These are phyloP conservation scores for Neosalanx taihuensis DNA, from an alignment of 2,797 vertebrate genomes.

Conservation along the genomic window DNA sequence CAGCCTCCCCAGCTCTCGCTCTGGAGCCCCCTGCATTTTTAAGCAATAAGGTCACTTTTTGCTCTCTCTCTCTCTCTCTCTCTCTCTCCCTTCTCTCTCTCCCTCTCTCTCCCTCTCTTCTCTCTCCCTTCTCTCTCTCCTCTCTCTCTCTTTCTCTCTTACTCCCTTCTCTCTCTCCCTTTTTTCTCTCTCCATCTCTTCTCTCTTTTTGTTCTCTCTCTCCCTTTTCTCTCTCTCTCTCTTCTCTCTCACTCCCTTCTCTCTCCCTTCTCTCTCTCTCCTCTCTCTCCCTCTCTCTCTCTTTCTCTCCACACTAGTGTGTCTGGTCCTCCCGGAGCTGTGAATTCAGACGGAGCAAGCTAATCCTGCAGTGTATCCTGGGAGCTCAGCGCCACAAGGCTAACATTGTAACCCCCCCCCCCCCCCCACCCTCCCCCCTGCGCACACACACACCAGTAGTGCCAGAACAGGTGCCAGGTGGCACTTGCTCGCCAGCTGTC, in stretches of 20 bases:
- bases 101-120: too few relatives aligned
- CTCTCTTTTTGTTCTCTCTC: too few relatives aligned
- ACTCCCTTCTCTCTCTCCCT: too few relatives aligned
- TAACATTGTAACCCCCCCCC: constrained; percentile 28
- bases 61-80: too few relatives aligned
- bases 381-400: constrained; percentile 31
- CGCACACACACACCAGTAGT: constrained; percentile 4
- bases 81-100: not conserved
- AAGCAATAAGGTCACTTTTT: constrained; percentile 3
- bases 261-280: not conserved
- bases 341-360: not conserved
- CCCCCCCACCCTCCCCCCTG: not conserved
- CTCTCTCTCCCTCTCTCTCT: too few relatives aligned
- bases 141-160: too few relatives aligned
- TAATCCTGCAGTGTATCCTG: constrained; percentile 36
- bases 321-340: not conserved
- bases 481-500: constrained; percentile 57
- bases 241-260: too few relatives aligned
- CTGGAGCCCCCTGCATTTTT: not conserved
- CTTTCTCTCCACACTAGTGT: not conserved
- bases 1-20: not conserved
- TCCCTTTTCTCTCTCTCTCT: too few relatives aligned
- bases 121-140: too few relatives aligned
- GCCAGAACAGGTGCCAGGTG: constrained; percentile 72
- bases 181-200: too few relatives aligned